Base-by-base conservation (phyloP, 1,140 invertebrate genomes). In the Pantala flavescens region DNA sequence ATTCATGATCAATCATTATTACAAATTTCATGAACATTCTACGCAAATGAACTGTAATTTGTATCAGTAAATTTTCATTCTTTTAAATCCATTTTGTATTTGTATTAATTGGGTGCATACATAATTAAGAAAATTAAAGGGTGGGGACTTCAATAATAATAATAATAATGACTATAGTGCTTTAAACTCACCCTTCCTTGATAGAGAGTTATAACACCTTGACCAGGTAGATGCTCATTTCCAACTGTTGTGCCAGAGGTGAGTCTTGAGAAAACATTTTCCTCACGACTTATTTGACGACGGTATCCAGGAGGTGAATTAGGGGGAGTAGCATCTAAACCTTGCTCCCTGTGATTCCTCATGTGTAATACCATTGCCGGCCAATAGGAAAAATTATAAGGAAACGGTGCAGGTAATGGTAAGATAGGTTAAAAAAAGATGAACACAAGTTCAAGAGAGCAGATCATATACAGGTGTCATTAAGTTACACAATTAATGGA, bases 241-340 rank as follows among this genome's bases (percentile, higher is more conserved):
- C 81, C 82, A 1, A 83, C 79, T 77, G 86, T 86, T 78, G 83
- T 87, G 49, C 87, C 86, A 24, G 90, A 90, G 14, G 90, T 91
- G 0, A 96, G 85, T 70, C 93, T 84, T 72, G 90, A 89, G 83
- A 96, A 96, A 28, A 95, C 93, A 81, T 91, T 90, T 77, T 93
- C 91, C 77, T 93, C 91, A 7, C 89, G 83, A 72, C 85, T 85
- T 74, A 84, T 85, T 79, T 84, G 83, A 10, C 90, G 84, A 0
- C 89, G 83, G 78, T 87, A 87, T 7, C 86, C 85, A 5, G 88
- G 87, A 12, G 90, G 90, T 7, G 90, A 91, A 71, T 86, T 86
- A 76, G 90, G 89, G 71, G 89, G 89, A 55, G 84, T 85, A 19
- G 83, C 83, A 76, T 86, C 85, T 63, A 82, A 74, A 24, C 79